Conservation (phyloP, 2,113 vertebrate genomes). For the Brienomyrus longianalis region DNA sequence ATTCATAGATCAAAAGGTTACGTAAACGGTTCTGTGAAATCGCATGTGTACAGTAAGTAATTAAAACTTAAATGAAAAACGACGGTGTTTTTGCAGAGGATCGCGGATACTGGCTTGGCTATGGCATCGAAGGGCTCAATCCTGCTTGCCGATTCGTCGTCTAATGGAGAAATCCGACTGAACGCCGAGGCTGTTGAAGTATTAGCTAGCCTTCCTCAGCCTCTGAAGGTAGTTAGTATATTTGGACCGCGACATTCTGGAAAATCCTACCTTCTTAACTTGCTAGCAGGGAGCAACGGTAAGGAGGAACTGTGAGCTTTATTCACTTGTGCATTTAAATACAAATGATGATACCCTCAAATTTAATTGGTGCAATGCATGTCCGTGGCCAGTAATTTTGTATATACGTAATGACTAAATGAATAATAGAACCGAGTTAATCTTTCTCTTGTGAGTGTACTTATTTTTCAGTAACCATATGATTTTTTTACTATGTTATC, state of each 20-base stretch:
- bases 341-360: neutral
- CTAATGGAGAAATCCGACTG: neutral
- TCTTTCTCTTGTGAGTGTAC: too few species aligned
- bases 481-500: neutral
- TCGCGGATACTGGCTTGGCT: neutral
- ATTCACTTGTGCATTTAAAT: neutral
- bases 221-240: slow-evolving; percentile 13
- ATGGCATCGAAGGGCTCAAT: neutral
- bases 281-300: slow-evolving; percentile 8
- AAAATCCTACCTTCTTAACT: slow-evolving; percentile 17
- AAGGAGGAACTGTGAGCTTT: neutral
- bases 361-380: too few species aligned
- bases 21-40: neutral
- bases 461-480: neutral
- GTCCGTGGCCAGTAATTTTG: neutral
- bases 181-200: neutral
- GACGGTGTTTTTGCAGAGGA: neutral
- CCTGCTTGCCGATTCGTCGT: neutral
- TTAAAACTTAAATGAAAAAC: neutral
- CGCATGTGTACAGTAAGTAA: neutral
- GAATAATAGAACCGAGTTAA: too few species aligned
- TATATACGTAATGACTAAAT: neutral
- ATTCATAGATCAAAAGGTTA: neutral
- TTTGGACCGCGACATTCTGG: slow-evolving; percentile 18
- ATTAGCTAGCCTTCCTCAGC: neutral